Percentiles rank a stretch among this genome's conserved stretches.
phyloP scores from a whole-genome alignment of 2,113 vertebrate genomes.

The Misgurnus mizolepis region DNA sequence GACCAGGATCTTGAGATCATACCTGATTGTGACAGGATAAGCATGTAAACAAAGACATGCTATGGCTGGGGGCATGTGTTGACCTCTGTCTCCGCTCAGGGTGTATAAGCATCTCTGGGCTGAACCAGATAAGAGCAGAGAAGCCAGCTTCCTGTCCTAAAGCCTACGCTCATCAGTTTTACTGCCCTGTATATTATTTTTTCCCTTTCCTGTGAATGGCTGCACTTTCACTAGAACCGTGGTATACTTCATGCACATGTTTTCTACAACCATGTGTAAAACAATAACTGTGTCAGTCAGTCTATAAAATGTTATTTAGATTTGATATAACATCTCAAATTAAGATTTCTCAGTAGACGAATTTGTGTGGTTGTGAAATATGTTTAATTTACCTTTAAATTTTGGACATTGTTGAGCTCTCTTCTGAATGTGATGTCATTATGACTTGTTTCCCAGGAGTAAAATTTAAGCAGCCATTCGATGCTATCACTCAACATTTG shows the following conservation, averaged over 20 bases:
- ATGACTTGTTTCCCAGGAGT: too few relatives aligned
- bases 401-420: too few relatives aligned
- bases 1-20: constrained; percentile 8
- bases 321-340: too few relatives aligned
- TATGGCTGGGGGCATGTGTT: constrained; percentile 19
- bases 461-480: too few relatives aligned
- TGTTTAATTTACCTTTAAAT: too few relatives aligned
- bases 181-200: constrained; percentile 26
- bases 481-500: too few relatives aligned
- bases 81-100: background rate
- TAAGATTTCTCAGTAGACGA: too few relatives aligned
- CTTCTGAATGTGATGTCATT: too few relatives aligned
- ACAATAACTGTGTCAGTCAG: too few relatives aligned
- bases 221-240: background rate
- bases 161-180: constrained; percentile 50
- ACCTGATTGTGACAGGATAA: constrained; percentile 15
- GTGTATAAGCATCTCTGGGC: constrained; percentile 27
- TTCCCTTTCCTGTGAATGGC: background rate
- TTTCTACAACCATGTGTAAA: background rate
- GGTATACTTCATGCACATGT: background rate
- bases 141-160: constrained; percentile 53
- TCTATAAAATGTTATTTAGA: too few relatives aligned
- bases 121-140: constrained; percentile 48
- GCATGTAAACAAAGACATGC: constrained; percentile 27
- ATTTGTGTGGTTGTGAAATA: too few relatives aligned